Evolutionary conservation across 2,797 vertebrate species (phyloP), one percentile per base, ranked within the genome.

Genomic region (Xenentodon cancila): DNA sequence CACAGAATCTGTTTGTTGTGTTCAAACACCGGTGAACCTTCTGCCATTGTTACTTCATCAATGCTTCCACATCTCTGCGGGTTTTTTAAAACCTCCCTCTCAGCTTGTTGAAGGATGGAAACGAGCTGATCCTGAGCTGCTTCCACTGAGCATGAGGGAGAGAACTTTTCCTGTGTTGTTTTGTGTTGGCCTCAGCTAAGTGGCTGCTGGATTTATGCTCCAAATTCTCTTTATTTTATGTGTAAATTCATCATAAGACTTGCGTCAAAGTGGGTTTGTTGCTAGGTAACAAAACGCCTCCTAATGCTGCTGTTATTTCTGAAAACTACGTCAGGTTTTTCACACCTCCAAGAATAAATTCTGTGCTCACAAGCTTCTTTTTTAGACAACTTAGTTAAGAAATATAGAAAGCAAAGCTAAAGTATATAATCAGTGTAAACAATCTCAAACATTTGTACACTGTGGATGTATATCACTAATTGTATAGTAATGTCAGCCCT

Each of bases 241-340:
- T 77, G 81, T 62, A 79, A 82, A 71, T 67, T 88, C 73, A 71
- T 44, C 76, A 77, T 84, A 73, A 77, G 48, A 47, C 11, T 68
- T 43, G 60, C 48, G 53, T 87, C 84, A 87, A 73, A 80, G 71
- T 73, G 66, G 81, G 67, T 81, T 86, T 87, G 92, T 93, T 93
- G 92, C 92, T 91, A 84, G 91, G 92, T 75, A 92, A 93, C 92
- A 71, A 88, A 85, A 85, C 60, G 71, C 79, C 79, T 87, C 70
- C 84, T 63, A 77, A 77, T 74, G 79, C 75, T 48, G 81, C 72
- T 75, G 84, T 93, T 92, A 92, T 93, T 93, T 92, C 86, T 91
- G 90, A 92, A 84, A 89, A 87, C 73, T 65, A 83, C 88, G 79
- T 92, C 88, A 90, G 58, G 64, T 81, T 84, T 81, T 90, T 93